These are phyloP conservation scores for Ondatra zibethicus DNA, from an alignment of 2,113 vertebrate species.

Conservation along the genomic window DNA sequence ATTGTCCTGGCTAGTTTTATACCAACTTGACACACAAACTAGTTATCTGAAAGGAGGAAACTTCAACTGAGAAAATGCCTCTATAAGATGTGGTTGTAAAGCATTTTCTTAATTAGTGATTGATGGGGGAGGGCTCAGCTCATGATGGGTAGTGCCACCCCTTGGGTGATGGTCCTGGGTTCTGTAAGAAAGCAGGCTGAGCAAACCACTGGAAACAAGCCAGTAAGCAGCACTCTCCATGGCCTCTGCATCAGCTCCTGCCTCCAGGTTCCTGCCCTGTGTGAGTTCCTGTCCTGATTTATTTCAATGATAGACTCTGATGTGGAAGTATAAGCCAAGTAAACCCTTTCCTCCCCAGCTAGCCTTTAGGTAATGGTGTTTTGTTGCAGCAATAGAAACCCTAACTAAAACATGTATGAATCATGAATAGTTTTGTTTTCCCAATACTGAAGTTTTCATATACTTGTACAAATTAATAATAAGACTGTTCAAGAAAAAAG, in stretches of 20 bases:
- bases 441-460: background rate
- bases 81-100: too few relatives aligned
- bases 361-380: background rate
- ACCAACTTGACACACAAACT: too few relatives aligned
- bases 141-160: too few relatives aligned
- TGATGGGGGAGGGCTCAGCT: too few relatives aligned
- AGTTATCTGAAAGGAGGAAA: too few relatives aligned
- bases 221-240: background rate
- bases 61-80: too few relatives aligned
- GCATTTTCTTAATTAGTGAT: too few relatives aligned
- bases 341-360: background rate
- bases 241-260: background rate
- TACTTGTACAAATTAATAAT: slow-evolving; percentile 30
- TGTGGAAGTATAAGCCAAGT: background rate
- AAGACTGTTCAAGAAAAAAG: background rate
- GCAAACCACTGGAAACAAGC: background rate
- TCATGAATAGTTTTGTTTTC: background rate
- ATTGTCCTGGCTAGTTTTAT: too few relatives aligned
- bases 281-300: background rate
- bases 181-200: too few relatives aligned
- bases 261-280: background rate
- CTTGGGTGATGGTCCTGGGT: too few relatives aligned
- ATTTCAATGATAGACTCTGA: background rate
- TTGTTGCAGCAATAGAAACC: background rate
- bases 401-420: background rate